phyloP scores from a whole-genome alignment of 2,888 invertebrate genomes.

The Pollenia labialis region DNA sequence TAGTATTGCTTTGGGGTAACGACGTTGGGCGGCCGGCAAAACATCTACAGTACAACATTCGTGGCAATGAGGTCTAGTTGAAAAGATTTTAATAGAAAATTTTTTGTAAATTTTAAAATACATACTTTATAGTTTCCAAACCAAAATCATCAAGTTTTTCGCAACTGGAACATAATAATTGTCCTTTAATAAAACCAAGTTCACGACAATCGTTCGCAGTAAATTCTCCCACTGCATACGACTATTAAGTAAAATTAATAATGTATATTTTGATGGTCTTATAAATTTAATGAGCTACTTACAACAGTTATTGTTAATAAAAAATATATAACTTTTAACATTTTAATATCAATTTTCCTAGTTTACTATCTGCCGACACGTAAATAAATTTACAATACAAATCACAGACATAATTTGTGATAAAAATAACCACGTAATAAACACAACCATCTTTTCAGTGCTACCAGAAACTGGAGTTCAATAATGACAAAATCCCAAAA shows the following conservation, averaged over 20 bases:
- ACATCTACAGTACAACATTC: slow-evolving; percentile 93
- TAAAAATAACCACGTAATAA: slow-evolving; percentile 21
- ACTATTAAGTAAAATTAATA: slow-evolving; percentile 56
- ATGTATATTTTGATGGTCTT: not conserved
- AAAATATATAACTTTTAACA: slow-evolving; percentile 50
- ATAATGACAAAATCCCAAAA: too few species aligned
- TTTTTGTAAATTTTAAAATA: not conserved
- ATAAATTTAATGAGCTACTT: slow-evolving; percentile 23
- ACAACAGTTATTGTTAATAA: slow-evolving; percentile 45
- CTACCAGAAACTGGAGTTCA: not conserved
- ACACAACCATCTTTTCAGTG: slow-evolving; percentile 46
- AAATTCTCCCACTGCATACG: slow-evolving; percentile 85
- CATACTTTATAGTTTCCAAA: slow-evolving; percentile 80
- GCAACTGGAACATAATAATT: slow-evolving; percentile 94
- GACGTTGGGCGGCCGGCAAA: slow-evolving; percentile 87
- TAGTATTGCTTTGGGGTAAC: slow-evolving; percentile 95
- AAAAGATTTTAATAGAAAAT: slow-evolving; percentile 74
- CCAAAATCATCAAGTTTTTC: slow-evolving; percentile 90
- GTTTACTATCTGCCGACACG: slow-evolving; percentile 32
- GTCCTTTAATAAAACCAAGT: slow-evolving; percentile 93
- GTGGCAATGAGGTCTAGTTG: slow-evolving; percentile 85
- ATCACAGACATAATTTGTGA: too few species aligned
- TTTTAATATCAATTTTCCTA: slow-evolving; percentile 46
- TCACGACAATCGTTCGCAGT: slow-evolving; percentile 92
- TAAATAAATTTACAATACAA: slow-evolving; percentile 15